phyloP scores from a whole-genome alignment of 1,140 invertebrate genomes.

The Linepithema humile region DNA sequence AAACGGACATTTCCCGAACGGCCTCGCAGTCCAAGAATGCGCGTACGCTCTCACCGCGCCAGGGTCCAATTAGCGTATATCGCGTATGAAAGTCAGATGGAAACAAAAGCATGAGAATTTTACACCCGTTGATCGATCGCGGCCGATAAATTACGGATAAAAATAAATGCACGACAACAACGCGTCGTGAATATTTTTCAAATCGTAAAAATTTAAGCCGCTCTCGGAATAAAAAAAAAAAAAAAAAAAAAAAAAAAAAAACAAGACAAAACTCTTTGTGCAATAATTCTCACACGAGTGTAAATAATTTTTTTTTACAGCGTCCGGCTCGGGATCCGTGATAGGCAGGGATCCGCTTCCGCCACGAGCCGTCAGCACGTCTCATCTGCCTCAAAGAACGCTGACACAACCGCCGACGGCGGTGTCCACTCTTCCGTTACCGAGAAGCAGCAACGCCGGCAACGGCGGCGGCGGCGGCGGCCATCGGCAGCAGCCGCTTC shows the following conservation, averaged over 20 bases:
- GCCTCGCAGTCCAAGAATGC: background rate
- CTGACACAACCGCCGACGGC: conserved; percentile 72
- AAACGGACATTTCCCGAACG: conserved; percentile 9
- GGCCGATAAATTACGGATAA: too few relatives aligned
- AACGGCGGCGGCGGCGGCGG: conserved; percentile 48
- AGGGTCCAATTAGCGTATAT: conserved; percentile 7
- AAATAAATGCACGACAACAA: too few relatives aligned
- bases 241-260: too few relatives aligned
- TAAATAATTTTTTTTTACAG: conserved; percentile 78
- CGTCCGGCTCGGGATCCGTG: conserved; percentile 86
- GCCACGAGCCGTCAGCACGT: conserved; percentile 83
- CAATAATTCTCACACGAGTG: background rate
- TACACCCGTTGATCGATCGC: too few relatives aligned
- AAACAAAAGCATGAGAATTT: too few relatives aligned
- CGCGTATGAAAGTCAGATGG: conserved; percentile 2
- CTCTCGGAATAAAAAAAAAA: too few relatives aligned
- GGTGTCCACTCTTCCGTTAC: conserved; percentile 81
- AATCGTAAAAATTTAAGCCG: too few relatives aligned
- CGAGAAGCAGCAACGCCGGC: conserved; percentile 62
- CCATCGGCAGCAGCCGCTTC: conserved; percentile 64
- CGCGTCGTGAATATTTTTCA: too few relatives aligned
- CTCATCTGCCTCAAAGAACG: conserved; percentile 79
- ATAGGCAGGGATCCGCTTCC: conserved; percentile 84
- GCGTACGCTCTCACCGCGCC: background rate
- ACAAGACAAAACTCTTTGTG: background rate